phyloP scores from a whole-genome alignment of 1,140 invertebrate species.

The Ephestia elutella region DNA sequence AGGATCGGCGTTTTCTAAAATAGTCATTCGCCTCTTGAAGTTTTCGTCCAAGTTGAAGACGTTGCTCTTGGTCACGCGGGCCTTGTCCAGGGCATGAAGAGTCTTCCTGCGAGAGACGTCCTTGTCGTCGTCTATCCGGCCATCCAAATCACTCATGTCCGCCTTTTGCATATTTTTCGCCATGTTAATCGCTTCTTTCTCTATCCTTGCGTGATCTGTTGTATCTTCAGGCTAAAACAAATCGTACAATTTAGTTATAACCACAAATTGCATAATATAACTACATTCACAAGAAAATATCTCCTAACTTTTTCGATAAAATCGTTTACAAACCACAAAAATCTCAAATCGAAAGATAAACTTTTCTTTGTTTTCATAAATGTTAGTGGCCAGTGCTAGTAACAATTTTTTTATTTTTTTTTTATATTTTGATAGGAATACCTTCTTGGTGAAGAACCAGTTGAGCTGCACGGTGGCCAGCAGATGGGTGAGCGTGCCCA shows the following conservation, averaged over 20 bases:
- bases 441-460: slow-evolving; percentile 87
- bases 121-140: slow-evolving; percentile 86
- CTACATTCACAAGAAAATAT: too few relatives aligned
- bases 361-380: too few relatives aligned
- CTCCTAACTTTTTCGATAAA: too few relatives aligned
- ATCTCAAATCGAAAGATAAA: too few relatives aligned
- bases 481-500: slow-evolving; percentile 97
- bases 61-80: slow-evolving; percentile 84
- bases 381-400: too few relatives aligned
- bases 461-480: slow-evolving; percentile 94
- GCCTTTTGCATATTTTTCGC: slow-evolving; percentile 90
- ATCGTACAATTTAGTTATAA: too few relatives aligned
- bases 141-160: slow-evolving; percentile 88
- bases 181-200: slow-evolving; percentile 93
- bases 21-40: slow-evolving; percentile 92
- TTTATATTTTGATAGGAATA: slow-evolving; percentile 36
- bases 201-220: slow-evolving; percentile 87
- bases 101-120: slow-evolving; percentile 87
- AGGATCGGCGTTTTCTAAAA: slow-evolving; percentile 46
- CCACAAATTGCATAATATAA: too few relatives aligned
- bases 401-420: too few relatives aligned
- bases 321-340: too few relatives aligned
- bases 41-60: slow-evolving; percentile 94
- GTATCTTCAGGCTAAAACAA: slow-evolving; percentile 83
- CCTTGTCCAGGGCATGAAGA: slow-evolving; percentile 90